These are phyloP conservation scores for Pseudomyrmex gracilis DNA, from an alignment of 1,140 invertebrate species.

Conservation along the genomic window DNA sequence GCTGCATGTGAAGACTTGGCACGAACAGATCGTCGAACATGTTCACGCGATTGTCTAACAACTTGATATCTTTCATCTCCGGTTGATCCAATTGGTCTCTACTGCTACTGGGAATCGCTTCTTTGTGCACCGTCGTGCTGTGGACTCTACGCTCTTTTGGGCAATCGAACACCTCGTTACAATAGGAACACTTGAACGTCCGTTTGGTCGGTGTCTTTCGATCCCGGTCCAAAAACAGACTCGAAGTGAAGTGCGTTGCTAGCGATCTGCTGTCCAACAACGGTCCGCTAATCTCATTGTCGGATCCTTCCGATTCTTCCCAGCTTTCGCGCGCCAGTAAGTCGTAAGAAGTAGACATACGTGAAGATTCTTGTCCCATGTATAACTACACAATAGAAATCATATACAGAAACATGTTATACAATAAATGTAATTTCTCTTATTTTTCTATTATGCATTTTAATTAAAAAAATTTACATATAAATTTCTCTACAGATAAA, in stretches of 20 bases:
- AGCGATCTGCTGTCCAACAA: slow-evolving; percentile 83
- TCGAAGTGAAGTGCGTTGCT: slow-evolving; percentile 84
- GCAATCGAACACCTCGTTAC: slow-evolving; percentile 88
- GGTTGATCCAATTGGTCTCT: slow-evolving; percentile 76
- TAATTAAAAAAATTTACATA: neutral
- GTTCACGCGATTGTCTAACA: slow-evolving; percentile 82
- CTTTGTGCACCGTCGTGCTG: slow-evolving; percentile 84
- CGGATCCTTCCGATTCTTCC: slow-evolving; percentile 89
- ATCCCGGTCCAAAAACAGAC: slow-evolving; percentile 84
- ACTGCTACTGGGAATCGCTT: slow-evolving; percentile 84
- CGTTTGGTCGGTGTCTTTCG: slow-evolving; percentile 83
- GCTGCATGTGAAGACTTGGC: slow-evolving; percentile 80
- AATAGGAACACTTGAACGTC: slow-evolving; percentile 87
- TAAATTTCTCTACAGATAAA: too few relatives aligned
- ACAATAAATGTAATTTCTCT: neutral
- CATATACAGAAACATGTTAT: neutral
- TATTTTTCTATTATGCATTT: slow-evolving; percentile 1
- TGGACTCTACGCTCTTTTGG: slow-evolving; percentile 89
- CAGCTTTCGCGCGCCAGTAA: slow-evolving; percentile 89
- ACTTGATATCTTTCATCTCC: slow-evolving; percentile 83
- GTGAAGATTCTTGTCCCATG: slow-evolving; percentile 86
- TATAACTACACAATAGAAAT: slow-evolving; percentile 84
- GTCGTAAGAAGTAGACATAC: slow-evolving; percentile 88
- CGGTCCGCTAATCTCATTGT: slow-evolving; percentile 84
- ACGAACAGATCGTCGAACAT: slow-evolving; percentile 84